These are phyloP conservation scores for Tromatobia lineatoria DNA, from an alignment of 2,888 invertebrate genomes.

Conservation along the genomic window DNA sequence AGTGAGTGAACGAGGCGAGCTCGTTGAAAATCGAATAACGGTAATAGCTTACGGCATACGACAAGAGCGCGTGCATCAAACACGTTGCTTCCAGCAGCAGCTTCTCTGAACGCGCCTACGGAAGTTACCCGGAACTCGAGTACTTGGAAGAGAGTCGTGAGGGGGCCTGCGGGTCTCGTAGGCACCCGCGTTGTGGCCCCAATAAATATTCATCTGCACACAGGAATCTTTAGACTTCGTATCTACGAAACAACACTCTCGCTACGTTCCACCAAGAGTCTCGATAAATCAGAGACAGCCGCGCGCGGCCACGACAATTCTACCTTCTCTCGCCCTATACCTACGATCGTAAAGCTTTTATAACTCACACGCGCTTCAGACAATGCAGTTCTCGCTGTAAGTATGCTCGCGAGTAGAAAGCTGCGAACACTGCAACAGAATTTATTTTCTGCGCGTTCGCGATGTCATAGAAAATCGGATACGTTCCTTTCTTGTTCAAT, in stretches of 20 bases:
- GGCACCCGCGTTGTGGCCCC: constrained; percentile 66
- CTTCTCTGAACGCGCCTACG: constrained; percentile 50
- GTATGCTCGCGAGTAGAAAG: too few species aligned
- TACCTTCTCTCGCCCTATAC: constrained; percentile 28
- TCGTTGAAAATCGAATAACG: constrained; percentile 58
- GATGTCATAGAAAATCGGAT: too few species aligned
- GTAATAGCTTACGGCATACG: constrained; percentile 39
- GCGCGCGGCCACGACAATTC: constrained; percentile 1
- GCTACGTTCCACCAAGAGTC: constrained; percentile 34
- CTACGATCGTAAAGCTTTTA: constrained; percentile 4
- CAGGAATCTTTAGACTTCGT: constrained; percentile 61
- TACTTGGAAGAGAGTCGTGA: constrained; percentile 67
- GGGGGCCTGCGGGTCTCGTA: constrained; percentile 41
- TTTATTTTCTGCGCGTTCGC: too few species aligned
- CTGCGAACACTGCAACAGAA: too few species aligned
- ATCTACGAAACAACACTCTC: constrained; percentile 28
- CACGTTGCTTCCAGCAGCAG: constrained; percentile 37
- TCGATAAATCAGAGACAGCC: constrained; percentile 62
- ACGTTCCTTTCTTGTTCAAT: too few species aligned
- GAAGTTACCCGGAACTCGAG: constrained; percentile 68
- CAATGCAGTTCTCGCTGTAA: too few species aligned
- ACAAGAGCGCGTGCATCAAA: constrained; percentile 36
- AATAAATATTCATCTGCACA: constrained; percentile 72
- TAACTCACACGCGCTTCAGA: too few species aligned
- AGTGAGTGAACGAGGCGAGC: constrained; percentile 17